phyloP scores from a whole-genome alignment of 2,888 invertebrate species.

The Amphipoea lucens region DNA sequence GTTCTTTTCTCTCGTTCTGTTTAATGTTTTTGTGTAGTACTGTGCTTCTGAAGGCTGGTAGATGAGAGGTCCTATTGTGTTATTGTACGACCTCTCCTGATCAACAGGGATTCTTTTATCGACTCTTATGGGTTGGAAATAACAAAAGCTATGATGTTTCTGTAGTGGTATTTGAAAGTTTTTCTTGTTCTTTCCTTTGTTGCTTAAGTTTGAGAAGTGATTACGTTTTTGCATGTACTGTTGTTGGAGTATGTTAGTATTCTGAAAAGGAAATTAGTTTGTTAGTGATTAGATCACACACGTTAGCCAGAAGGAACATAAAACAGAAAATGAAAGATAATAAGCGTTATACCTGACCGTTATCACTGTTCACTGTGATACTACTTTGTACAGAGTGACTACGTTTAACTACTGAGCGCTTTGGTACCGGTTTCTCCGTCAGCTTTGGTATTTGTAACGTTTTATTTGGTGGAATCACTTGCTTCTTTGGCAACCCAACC shows the following conservation, averaged over 20 bases:
- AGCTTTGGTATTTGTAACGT: slow-evolving; percentile 89
- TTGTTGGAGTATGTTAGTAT: slow-evolving; percentile 90
- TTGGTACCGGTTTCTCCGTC: slow-evolving; percentile 87
- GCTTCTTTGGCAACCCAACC: slow-evolving; percentile 84
- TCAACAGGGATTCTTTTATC: slow-evolving; percentile 90
- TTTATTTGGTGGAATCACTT: slow-evolving; percentile 86
- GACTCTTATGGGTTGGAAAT: slow-evolving; percentile 92
- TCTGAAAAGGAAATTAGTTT: slow-evolving; percentile 88
- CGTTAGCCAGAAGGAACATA: slow-evolving; percentile 61
- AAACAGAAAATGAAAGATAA: slow-evolving; percentile 66
- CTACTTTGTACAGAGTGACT: slow-evolving; percentile 87
- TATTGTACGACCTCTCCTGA: slow-evolving; percentile 85
- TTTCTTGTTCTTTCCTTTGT: slow-evolving; percentile 90
- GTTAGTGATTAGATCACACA: slow-evolving; percentile 82
- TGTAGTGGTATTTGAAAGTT: slow-evolving; percentile 92
- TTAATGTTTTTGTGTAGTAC: slow-evolving; percentile 88
- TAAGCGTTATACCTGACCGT: slow-evolving; percentile 87
- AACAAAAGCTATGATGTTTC: slow-evolving; percentile 92
- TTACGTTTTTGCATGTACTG: slow-evolving; percentile 90
- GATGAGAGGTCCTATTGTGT: slow-evolving; percentile 87
- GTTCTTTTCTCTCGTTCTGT: slow-evolving; percentile 87
- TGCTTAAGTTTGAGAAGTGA: slow-evolving; percentile 89
- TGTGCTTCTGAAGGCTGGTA: slow-evolving; percentile 85
- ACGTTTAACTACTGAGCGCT: slow-evolving; percentile 83
- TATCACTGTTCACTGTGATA: slow-evolving; percentile 78